phyloP scores from a whole-genome alignment of 2,113 vertebrate species.

The Pyrgilauda ruficollis region DNA sequence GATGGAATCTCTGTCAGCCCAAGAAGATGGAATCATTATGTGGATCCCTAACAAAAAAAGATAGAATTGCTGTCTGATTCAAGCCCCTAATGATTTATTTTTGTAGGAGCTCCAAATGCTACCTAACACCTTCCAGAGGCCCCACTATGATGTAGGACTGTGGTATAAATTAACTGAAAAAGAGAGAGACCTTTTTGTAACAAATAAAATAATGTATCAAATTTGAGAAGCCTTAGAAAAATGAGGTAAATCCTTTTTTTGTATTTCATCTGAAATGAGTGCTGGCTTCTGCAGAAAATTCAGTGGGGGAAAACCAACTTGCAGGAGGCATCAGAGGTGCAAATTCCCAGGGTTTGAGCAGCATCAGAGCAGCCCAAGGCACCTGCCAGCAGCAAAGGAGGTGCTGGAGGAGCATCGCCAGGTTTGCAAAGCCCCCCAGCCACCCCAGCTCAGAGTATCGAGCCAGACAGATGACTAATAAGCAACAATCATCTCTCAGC shows the following conservation, averaged over 20 bases:
- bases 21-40: not conserved
- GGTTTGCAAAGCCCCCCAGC: not conserved
- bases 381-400: not conserved
- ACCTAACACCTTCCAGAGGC: not conserved
- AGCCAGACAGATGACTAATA: not conserved
- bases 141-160: fast-evolving
- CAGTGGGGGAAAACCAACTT: not conserved
- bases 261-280: not conserved
- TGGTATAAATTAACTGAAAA: not conserved
- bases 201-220: not conserved
- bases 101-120: not conserved
- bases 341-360: fast-evolving
- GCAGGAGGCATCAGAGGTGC: not conserved
- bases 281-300: not conserved
- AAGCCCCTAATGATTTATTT: not conserved
- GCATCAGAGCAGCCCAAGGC: not conserved
- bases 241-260: not conserved
- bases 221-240: not conserved
- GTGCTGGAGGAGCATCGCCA: not conserved
- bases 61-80: not conserved
- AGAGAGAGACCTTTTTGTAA: not conserved
- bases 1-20: not conserved
- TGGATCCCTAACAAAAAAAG: not conserved
- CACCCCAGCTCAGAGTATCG: not conserved
- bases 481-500: not conserved